These are phyloP conservation scores for Nemotelus nigrinus DNA, from an alignment of 2,888 invertebrate genomes.

Conservation along the genomic window DNA sequence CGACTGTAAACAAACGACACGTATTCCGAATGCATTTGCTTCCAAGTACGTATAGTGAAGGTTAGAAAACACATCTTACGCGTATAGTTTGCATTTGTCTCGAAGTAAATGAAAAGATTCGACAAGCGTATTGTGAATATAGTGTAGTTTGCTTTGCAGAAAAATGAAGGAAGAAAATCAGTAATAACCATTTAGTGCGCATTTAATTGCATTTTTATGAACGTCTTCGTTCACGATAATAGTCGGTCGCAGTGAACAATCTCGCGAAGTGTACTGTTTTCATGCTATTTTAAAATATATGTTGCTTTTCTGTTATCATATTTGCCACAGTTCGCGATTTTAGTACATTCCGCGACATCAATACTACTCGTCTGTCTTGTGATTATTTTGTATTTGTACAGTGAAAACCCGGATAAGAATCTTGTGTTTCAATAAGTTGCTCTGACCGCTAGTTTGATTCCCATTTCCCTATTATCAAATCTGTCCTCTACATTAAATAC, in stretches of 20 bases:
- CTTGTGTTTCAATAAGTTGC: too few species aligned
- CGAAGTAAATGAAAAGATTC: background rate
- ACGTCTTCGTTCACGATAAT: background rate
- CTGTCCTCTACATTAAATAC: too few species aligned
- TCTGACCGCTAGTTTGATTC: too few species aligned
- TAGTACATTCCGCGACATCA: background rate
- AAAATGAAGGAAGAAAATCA: background rate
- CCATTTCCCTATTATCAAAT: too few species aligned
- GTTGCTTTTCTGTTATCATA: background rate
- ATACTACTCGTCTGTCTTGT: background rate
- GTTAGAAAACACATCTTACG: background rate
- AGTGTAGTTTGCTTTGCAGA: background rate
- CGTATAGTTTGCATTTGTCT: background rate
- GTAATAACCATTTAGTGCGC: background rate
- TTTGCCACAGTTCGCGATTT: conserved; percentile 7
- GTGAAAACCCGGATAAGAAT: too few species aligned
- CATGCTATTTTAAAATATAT: background rate
- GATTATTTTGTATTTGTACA: too few species aligned
- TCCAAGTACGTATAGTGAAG: background rate
- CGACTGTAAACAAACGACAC: conserved; percentile 10
- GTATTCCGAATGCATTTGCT: background rate
- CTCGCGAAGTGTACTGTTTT: background rate
- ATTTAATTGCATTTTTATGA: conserved; percentile 2
- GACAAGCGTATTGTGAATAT: background rate
- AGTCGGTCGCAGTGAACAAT: conserved; percentile 7